Evolutionary conservation across 2,797 vertebrate genomes (phyloP).

Genomic region (Phrynocephalus vlangalii): DNA sequence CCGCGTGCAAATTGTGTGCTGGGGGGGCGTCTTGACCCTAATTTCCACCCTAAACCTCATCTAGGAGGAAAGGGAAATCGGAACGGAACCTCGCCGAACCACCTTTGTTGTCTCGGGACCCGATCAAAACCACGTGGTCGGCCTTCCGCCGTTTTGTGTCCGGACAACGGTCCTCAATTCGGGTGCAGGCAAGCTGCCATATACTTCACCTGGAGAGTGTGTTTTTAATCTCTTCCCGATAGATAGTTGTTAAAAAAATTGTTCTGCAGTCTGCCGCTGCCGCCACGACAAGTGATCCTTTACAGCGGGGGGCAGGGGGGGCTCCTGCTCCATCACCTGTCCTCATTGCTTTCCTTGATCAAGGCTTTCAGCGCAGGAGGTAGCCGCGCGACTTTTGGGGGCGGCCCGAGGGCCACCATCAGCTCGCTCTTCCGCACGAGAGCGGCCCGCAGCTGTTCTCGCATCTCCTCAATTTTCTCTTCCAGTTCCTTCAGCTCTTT

Average conservation of each 20-base stretch:
- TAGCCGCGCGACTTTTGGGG: conserved; percentile 31
- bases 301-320: not conserved
- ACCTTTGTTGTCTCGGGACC: not conserved
- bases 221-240: too few species aligned
- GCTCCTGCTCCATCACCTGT: conserved; percentile 38
- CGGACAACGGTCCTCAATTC: too few species aligned
- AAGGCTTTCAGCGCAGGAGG: conserved; percentile 43
- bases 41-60: not conserved
- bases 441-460: conserved; percentile 81
- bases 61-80: not conserved
- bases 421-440: conserved; percentile 85
- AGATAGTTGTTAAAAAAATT: too few species aligned
- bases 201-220: too few species aligned
- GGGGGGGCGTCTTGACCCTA: too few species aligned
- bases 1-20: not conserved
- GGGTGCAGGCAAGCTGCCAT: too few species aligned
- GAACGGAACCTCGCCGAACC: not conserved
- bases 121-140: too few species aligned
- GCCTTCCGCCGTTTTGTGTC: too few species aligned
- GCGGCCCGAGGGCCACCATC: conserved; percentile 73
- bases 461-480: conserved; percentile 81
- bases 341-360: not conserved
- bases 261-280: too few species aligned
- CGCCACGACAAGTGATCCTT: too few species aligned
- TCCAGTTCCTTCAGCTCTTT: conserved; percentile 85